phyloP scores from a whole-genome alignment of 2,888 invertebrate species.

The Drosophila koepferae region DNA sequence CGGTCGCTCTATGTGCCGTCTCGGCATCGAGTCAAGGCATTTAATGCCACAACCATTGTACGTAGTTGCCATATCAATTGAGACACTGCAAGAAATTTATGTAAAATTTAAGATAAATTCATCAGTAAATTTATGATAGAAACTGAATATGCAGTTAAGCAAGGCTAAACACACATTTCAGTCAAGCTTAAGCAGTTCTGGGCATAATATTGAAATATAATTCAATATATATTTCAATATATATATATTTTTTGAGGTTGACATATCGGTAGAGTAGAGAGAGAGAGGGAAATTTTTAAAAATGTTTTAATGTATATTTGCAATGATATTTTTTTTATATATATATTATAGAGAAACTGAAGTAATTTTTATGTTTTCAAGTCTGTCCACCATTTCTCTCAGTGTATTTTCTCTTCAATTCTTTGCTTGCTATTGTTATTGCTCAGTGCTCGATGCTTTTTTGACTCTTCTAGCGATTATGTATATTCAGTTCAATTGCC shows the following conservation, averaged over 20 bases:
- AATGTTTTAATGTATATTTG: neutral
- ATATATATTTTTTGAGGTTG: neutral
- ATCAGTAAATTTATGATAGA: neutral
- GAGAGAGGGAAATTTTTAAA: neutral
- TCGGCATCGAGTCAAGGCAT: conserved; percentile 25
- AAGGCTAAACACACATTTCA: neutral
- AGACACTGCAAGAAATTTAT: conserved; percentile 48
- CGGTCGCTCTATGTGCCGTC: conserved; percentile 39
- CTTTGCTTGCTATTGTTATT: conserved; percentile 8
- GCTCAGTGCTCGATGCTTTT: conserved; percentile 1
- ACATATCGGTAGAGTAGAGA: neutral
- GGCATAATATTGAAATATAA: neutral
- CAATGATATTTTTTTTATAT: no score
- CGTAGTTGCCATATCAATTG: conserved; percentile 54
- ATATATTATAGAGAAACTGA: neutral
- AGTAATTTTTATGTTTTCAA: neutral
- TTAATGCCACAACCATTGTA: conserved; percentile 42
- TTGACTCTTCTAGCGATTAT: conserved; percentile 53
- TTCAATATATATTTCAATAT: no score
- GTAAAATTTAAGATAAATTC: no score
- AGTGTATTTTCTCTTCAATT: conserved; percentile 31
- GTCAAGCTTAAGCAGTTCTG: neutral
- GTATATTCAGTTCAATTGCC: conserved; percentile 69
- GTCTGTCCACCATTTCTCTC: conserved; percentile 23
- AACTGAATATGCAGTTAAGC: neutral